Base-by-base conservation (phyloP, 1,140 invertebrate genomes). In the Zaprionus davidi region DNA sequence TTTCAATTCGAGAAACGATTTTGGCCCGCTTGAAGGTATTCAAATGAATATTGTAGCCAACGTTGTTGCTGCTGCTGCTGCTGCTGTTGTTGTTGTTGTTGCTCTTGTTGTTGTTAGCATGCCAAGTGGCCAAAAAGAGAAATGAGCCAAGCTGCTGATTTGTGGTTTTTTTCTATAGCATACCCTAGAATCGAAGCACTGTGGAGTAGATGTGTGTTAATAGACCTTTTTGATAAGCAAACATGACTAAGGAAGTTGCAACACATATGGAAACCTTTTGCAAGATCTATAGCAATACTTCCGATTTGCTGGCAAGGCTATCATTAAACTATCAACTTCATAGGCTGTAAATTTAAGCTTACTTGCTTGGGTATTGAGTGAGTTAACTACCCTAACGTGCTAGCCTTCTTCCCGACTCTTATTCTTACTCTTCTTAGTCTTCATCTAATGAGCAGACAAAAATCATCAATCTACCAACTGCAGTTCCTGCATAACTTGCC, bases 41-140 rank as follows among this genome's bases (percentile, higher is more conserved):
- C 83, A 86, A 82, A 86, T 86, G 80, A 82, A 72, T 72, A 69
- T 69, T 79, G 76, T 20, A 46, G 69, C 15, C 78, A 65, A 34
- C 63, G 56, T 58, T 65, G 58, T 59, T 62, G 51, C 0, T 20
- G 34, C 13, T 62, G 38, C 11, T 62, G 56, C 22, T 71, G 76
- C 22, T 55, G 51, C 2, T 76, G 78, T 15, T 63, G 57, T 53
- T 76, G 28, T 0, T 31, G 28, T 31, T 31, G 28, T 31, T 31
- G 28, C 28, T 31, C 0, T 34, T 34, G 51, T 13, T 76, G 78
- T 17, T 63, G 65, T 62, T 76, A 72, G 82, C 82, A 87, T 87
- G 83, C 83, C 82, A 86, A 86, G 80, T 86, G 83, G 80, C 76
- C 66, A 71, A 74, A 85, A 80, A 86, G 83, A 86, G 83, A 86